Conservation (phyloP, 2,113 vertebrate species). For the Gila orcuttii region DNA sequence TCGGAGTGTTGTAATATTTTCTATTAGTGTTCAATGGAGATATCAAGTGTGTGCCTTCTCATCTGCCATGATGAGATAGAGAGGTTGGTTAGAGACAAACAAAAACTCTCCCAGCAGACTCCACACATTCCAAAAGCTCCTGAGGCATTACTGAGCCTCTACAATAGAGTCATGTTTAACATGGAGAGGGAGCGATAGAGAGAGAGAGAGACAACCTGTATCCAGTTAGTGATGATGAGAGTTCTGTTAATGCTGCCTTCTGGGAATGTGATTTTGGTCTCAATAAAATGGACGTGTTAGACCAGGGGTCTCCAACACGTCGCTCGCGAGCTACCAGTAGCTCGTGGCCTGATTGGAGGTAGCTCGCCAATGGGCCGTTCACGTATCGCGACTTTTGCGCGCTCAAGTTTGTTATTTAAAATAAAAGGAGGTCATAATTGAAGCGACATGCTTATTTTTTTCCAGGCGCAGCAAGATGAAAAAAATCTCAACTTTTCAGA, state of each 20-base stretch:
- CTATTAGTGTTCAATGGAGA: not conserved
- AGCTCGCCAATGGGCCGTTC: no score
- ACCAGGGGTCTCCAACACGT: no score
- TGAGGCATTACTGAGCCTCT: not conserved
- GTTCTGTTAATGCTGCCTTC: not conserved
- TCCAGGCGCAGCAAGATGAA: no score
- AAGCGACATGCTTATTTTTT: no score
- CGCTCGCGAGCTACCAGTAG: no score
- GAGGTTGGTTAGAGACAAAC: conserved; percentile 22
- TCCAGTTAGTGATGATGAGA: not conserved
- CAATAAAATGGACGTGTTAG: not conserved
- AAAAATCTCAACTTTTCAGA: no score
- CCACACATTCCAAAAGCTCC: not conserved
- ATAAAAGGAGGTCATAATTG: no score
- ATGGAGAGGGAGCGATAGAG: not conserved
- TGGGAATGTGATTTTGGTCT: not conserved
- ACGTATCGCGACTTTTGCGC: no score
- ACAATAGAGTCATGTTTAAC: not conserved
- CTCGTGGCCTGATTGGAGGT: no score
- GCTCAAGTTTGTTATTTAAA: no score
- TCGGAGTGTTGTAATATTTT: not conserved
- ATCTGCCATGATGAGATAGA: not conserved
- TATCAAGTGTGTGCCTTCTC: conserved; percentile 38
- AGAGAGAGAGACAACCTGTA: conserved; percentile 1
- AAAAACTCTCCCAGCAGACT: conserved; percentile 11